These are phyloP conservation scores for Pecten maximus DNA, from an alignment of 2,888 invertebrate genomes.

Conservation along the genomic window DNA sequence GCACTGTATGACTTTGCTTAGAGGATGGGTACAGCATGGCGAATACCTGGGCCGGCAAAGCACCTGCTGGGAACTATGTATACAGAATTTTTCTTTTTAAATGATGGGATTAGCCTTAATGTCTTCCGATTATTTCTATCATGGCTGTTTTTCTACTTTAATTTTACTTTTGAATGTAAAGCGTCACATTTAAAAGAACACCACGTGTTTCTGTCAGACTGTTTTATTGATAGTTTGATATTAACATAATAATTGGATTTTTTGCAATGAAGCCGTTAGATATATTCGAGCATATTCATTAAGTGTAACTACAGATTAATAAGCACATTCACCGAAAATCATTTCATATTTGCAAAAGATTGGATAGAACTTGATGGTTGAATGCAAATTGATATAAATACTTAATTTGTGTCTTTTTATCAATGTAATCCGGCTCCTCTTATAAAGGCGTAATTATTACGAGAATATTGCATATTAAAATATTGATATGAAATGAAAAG, in stretches of 20 bases:
- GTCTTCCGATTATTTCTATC: conserved; percentile 24
- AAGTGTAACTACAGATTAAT: neutral
- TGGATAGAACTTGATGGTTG: neutral
- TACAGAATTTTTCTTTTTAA: neutral
- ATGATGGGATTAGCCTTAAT: conserved; percentile 13
- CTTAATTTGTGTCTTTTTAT: neutral
- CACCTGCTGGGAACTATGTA: neutral
- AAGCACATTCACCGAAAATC: neutral
- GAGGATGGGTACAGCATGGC: neutral
- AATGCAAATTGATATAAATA: neutral
- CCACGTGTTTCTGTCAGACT: neutral
- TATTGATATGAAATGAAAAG: too few species aligned
- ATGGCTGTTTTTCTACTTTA: conserved; percentile 18
- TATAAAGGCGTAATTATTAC: too few species aligned
- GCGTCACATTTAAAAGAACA: neutral
- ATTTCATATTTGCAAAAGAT: neutral
- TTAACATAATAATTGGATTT: conserved; percentile 2
- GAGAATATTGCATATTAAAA: too few species aligned
- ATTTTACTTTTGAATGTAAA: neutral
- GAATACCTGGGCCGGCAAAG: neutral
- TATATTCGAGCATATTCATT: neutral
- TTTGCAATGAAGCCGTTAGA: neutral
- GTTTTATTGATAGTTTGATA: neutral
- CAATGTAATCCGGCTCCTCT: too few species aligned
- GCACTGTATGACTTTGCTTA: neutral